Evolutionary conservation across 2,797 vertebrate species (phyloP), one percentile per base, ranked within the genome.

Genomic region (Babyrousa celebensis): DNA sequence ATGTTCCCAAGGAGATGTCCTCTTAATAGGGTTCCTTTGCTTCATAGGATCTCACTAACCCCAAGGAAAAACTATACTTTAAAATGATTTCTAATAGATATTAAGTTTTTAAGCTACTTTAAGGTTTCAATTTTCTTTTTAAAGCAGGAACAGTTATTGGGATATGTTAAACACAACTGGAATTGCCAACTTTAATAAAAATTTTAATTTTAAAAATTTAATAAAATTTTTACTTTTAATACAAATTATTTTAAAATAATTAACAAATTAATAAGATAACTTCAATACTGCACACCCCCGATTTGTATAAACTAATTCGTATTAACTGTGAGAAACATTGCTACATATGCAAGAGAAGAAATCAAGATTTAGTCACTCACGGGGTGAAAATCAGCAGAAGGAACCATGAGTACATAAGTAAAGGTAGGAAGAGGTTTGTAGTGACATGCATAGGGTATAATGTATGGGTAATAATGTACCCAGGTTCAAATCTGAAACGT

Each of bases 1-100:
- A 84, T 79, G 56, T 87, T 78, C 43, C 40, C 25, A 68, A 82
- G 17, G 27, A 77, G 32, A 67, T 67, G 2, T 17, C 36, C 32
- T 72, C 74, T 86, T 75, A 72, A 27, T 11, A 79, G 36, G 21
- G 36, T n/a, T 54, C 18, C 29, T 48, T 7, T 1, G 52, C 10
- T 62, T 84, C 20, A n/a, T 7, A 65, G n/a, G 70, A 16, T 40
- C 17, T 85, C 48, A 85, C 3, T n/a, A 68, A 90, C 67, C 2
- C 18, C 23, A 82, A 89, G 21, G 10, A 72, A 25, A 93, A 94
- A 75, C 2, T 4, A 60, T 6, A 77, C 14, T 92, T 56, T 63
- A 32, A 62, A 12, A 36, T 43, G 27, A 93, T 83, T 94, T 85
- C 62, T 52, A 27, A 94, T 6, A 68, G 36, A 63, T 94, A 20